Base-by-base conservation (phyloP, 2,888 invertebrate genomes). In the Melanargia galathea region DNA sequence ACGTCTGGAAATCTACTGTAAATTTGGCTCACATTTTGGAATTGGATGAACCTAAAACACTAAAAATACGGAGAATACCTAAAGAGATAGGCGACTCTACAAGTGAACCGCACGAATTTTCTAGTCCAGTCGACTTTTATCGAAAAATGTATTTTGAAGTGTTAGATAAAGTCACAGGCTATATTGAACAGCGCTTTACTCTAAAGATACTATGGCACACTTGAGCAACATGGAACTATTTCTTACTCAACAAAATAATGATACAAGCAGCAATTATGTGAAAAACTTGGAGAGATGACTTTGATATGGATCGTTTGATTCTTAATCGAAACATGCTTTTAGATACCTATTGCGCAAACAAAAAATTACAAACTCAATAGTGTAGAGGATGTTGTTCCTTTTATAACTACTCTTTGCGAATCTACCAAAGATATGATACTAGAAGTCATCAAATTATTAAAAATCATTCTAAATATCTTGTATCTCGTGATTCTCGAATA, bases 11-110 rank as follows among this genome's bases (percentile, higher is more conserved):
- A 35, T 35, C 35, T 35, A 35, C 35, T 35, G 35, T 35, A 35
- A 8, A 35, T 35, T 35, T 35, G 35, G 35, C 35, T 35, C 35
- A 35, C 7, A 35, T 35, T 35, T 35, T 35, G 35, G 35, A 35
- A 35, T 35, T 35, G 35, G 35, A 35, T 35, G 35, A 35, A 35
- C 35, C 35, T 35, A 35, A 35, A 35, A 35, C 35, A 35, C 35
- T 8, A 35, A 35, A 35, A 35, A 35, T 35, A 35, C 35, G 35
- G 35, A 35, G 35, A 35, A 35, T 35, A 35, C 35, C 35, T 35
- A 11, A 11, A 35, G 2, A 11, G 35, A 35, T 11, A 35, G 24
- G 5, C 24, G 24, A 26, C 24, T 26, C 24, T 26, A 35, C 11
- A 35, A 35, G 35, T 35, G 35, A 35, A 35, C 35, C 35, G 35